Evolutionary conservation across 2,797 vertebrate genomes (phyloP).

Genomic region (Trichosurus vulpecula): DNA sequence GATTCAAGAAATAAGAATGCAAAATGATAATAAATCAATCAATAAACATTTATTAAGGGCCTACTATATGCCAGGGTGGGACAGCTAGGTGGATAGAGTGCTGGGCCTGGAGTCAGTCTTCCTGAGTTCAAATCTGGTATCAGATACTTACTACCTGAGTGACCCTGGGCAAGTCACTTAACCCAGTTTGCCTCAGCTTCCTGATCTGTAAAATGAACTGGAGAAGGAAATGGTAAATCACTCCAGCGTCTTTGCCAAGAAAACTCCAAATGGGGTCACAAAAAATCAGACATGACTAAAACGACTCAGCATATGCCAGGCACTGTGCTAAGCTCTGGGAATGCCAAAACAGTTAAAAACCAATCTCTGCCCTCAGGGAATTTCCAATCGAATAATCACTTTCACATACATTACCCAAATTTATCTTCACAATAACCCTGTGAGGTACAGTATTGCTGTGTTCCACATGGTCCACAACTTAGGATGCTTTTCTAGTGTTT

Average conservation of each 20-base stretch:
- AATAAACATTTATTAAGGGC: neutral
- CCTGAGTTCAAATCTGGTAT: neutral
- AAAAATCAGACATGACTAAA: neutral
- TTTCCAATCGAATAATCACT: neutral
- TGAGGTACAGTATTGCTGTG: neutral
- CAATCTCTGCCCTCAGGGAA: neutral
- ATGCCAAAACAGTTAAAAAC: neutral
- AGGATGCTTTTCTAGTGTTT: neutral
- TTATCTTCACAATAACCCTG: neutral
- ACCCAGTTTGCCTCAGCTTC: neutral
- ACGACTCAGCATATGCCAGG: neutral
- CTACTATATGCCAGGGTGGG: neutral
- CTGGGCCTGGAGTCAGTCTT: neutral
- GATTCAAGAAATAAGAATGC: neutral
- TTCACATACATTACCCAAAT: neutral
- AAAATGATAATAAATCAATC: neutral
- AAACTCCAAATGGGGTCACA: neutral
- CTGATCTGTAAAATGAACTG: neutral
- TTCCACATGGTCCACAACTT: neutral
- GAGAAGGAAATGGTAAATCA: neutral
- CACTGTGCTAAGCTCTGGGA: neutral
- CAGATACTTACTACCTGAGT: neutral
- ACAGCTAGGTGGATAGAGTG: neutral
- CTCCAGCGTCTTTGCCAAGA: neutral
- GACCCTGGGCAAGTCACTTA: neutral